phyloP scores from a whole-genome alignment of 1,140 invertebrate species.

The Ephestia elutella region DNA sequence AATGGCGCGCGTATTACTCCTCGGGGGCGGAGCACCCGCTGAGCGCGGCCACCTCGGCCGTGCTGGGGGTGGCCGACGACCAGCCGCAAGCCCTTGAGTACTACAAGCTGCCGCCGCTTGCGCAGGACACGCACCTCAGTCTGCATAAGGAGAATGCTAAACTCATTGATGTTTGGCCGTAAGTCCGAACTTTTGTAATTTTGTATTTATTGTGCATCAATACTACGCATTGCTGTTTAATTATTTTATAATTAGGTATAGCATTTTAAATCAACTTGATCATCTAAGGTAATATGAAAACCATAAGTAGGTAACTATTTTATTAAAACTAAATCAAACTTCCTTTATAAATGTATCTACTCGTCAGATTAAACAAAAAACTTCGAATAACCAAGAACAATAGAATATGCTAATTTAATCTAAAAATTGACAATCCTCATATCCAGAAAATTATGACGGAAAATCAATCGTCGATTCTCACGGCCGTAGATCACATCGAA shows the following conservation, averaged over 20 bases:
- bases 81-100: conserved; percentile 63
- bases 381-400: conserved; percentile 11
- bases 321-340: too few relatives aligned
- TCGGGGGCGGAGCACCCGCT: conserved; percentile 52
- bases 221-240: neutral
- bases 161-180: conserved; percentile 63
- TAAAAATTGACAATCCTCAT: conserved; percentile 37
- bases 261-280: too few relatives aligned
- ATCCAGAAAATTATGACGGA: conserved; percentile 41
- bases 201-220: neutral
- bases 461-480: conserved; percentile 68
- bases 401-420: conserved; percentile 34
- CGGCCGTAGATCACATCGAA: conserved; percentile 66
- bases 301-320: too few relatives aligned
- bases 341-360: too few relatives aligned
- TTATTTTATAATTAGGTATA: too few relatives aligned
- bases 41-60: conserved; percentile 53
- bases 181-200: conserved; percentile 24
- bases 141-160: conserved; percentile 59
- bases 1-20: conserved; percentile 66
- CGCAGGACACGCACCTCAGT: conserved; percentile 55
- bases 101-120: conserved; percentile 68
- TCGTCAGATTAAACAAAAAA: neutral
- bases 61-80: conserved; percentile 53
- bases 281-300: too few relatives aligned